Base-by-base conservation (phyloP, 1,140 invertebrate species). In the Formica selysi region DNA sequence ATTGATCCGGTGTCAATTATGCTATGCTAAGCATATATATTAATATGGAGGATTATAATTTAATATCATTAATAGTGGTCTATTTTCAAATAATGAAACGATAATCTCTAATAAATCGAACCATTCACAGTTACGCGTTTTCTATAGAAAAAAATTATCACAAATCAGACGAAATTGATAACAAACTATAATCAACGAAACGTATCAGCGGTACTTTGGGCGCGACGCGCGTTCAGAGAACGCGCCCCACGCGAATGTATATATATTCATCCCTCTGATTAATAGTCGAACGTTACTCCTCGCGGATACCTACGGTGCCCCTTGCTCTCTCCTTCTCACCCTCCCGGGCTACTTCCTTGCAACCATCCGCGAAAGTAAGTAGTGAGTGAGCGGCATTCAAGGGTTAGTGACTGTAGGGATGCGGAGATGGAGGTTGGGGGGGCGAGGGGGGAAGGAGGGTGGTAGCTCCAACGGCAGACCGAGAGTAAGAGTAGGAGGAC, bases 321-420 rank as follows among this genome's bases (percentile, higher is more conserved):
- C 76, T 79, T 67, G 71, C 71, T 32, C 59, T 76, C 88, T 85
- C 81, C 80, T 48, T 48, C 86, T 87, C 81, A 62, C 88, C 88
- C 89, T 89, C 89, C 67, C 79, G 89, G 88, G 83, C 87, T 89
- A 88, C 91, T 86, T 76, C 73, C 81, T 81, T 61, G 57, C 88
- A 86, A 67, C 85, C 86, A 90, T 67, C 89, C 91, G 86, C 92
- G 93, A 94, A 94, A 94, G 93, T 94, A 94, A 93, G 93, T 93
- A 94, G 92, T 90, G 92, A 93, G 92, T 92, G 91, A 91, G 91
- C 92, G 92, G 87, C 92, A 93, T 94, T 94, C 91, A 94, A 94
- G 94, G 93, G 93, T 94, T 94, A 94, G 93, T 92, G 91, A 93
- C 91, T 93, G 90, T 88, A 88, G 89, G 86, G 83, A 61, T 38